phyloP scores from a whole-genome alignment of 2,113 vertebrate genomes.

The Myotis yumanensis region DNA sequence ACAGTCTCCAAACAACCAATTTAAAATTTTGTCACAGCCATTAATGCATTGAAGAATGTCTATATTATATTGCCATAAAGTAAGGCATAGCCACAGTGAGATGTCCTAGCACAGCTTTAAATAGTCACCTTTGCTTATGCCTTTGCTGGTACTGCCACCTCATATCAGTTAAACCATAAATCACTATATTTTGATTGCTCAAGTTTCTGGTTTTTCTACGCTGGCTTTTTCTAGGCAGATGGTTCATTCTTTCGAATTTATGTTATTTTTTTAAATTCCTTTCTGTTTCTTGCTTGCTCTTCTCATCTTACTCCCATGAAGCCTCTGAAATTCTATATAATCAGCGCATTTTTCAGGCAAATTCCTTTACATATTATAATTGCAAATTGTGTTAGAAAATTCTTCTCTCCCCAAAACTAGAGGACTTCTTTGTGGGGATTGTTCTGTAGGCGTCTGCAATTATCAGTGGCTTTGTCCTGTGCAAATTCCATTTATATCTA shows the following conservation, averaged over 20 bases:
- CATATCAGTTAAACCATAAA: not conserved
- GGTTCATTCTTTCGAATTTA: slow-evolving; percentile 44
- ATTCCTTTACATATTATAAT: slow-evolving; percentile 81
- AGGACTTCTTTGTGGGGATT: slow-evolving; percentile 77
- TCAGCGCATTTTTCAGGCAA: slow-evolving; percentile 74
- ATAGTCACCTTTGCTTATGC: not conserved
- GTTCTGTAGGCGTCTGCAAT: slow-evolving; percentile 80
- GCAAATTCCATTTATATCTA: slow-evolving; percentile 78
- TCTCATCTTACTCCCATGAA: slow-evolving; percentile 57
- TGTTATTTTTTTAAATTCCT: not conserved
- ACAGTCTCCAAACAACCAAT: not conserved
- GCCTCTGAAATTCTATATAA: slow-evolving; percentile 57
- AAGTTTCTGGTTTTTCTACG: slow-evolving; percentile 55
- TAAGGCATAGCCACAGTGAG: not conserved
- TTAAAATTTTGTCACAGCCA: not conserved
- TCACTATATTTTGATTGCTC: slow-evolving; percentile 8
- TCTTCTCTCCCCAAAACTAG: slow-evolving; percentile 71
- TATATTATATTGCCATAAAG: not conserved
- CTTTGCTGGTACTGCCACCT: not conserved
- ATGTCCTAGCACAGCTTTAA: not conserved
- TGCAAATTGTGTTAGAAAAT: slow-evolving; percentile 81
- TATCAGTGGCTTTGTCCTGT: slow-evolving; percentile 75
- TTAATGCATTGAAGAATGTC: not conserved
- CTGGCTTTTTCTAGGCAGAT: slow-evolving; percentile 61
- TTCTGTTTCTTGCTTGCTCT: slow-evolving; percentile 40